phyloP scores from a whole-genome alignment of 2,113 vertebrate genomes.

The Globicephala melas region DNA sequence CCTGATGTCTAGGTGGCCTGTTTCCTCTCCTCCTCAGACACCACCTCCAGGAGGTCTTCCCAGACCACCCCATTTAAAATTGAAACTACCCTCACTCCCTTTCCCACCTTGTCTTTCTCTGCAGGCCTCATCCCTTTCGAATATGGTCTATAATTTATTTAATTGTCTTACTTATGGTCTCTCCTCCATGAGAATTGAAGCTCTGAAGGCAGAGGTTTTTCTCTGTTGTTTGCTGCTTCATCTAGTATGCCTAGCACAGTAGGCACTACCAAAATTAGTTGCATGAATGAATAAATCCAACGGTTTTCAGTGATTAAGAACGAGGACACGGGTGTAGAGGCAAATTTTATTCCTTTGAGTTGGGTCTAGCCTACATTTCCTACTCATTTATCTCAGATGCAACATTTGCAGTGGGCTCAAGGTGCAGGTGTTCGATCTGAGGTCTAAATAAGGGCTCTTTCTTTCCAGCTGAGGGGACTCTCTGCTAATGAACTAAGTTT shows the following conservation, averaged over 20 bases:
- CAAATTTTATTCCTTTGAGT: background rate
- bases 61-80: background rate
- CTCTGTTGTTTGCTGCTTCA: background rate
- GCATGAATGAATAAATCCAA: background rate
- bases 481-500: background rate
- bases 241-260: background rate
- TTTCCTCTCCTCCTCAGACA: background rate
- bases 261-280: background rate
- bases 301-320: background rate
- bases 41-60: background rate
- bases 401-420: background rate
- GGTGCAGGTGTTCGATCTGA: background rate
- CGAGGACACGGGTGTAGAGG: background rate
- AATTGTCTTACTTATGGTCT: background rate
- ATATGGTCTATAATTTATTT: background rate
- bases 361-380: background rate
- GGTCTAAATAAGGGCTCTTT: background rate
- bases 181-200: background rate
- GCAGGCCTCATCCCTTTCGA: background rate
- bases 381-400: background rate
- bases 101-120: background rate
- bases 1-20: fast-evolving
- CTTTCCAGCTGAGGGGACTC: background rate
- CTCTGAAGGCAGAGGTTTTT: background rate
- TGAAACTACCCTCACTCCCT: background rate